Base-by-base conservation (phyloP, 2,888 invertebrate genomes). In the Reticulitermes lucifugus region DNA sequence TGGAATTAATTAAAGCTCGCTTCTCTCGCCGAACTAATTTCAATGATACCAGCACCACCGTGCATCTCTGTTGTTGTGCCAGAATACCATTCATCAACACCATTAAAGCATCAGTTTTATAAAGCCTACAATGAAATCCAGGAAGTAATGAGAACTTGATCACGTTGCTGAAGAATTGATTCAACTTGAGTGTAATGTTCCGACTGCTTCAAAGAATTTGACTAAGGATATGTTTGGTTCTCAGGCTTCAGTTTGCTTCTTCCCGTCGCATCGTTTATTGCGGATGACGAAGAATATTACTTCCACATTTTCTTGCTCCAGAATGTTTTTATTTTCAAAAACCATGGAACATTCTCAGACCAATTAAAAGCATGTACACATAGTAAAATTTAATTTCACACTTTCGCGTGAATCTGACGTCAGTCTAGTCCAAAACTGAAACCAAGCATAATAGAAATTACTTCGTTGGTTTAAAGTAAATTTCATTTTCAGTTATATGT, bases 1-100 rank as follows among this genome's bases (percentile, higher is more conserved):
- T 60, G 80, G 55, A 59, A 80, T 80, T 80, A 80, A 80, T 80
- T 80, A 80, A 80, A 80, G 80, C 55, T 60, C 80, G 35, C 60
- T 60, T 59, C 35, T 73, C 18, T 21, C 29, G 59, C 79, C 59
- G 25, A 55, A 79, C 79, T 79, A 79, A 79, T 79, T 80, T 80
- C 80, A 80, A 55, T 79, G 80, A 80, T 80, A 60, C 35, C 41
- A 80, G 80, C 29, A 80, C 60, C 60, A 60, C 51, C 25, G 18
- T 25, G n/a, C 51, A 7, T 79, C 79, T 80, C 80, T 60, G 29
- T 59, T 59, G 35, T 18, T 60, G 60, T 80, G 51, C 51, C 51
- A 79, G 79, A 79, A 79, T 79, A 51, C 55, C 60, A 60, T 80
- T 80, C 55, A 59, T 80, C 80, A 80, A 80, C 80, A 80, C 80